Percentiles rank a stretch among this genome's conserved stretches.
Evolutionary conservation across 2,113 vertebrate genomes (phyloP).

Genomic region (Etheostoma cragini): DNA sequence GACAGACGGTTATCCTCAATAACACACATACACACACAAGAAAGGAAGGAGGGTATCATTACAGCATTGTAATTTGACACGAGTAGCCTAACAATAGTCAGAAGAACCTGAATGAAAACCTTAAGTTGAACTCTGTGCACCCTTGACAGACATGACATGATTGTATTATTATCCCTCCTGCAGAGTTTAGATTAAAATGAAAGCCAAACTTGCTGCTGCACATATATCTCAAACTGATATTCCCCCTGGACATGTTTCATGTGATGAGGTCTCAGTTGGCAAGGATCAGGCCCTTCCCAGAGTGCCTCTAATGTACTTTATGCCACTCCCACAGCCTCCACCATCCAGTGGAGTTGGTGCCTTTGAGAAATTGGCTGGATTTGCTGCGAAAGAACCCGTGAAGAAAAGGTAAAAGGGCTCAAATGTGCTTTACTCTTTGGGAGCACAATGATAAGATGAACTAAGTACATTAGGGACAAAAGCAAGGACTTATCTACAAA

Average conservation of each 20-base stretch:
- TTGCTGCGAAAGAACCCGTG: neutral
- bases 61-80: slow-evolving; percentile 48
- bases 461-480: slow-evolving; percentile 53
- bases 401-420: slow-evolving; percentile 35
- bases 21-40: slow-evolving; percentile 67
- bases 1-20: slow-evolving; percentile 73
- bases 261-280: slow-evolving; percentile 4
- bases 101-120: slow-evolving; percentile 30
- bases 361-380: slow-evolving; percentile 34
- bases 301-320: slow-evolving; percentile 4
- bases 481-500: slow-evolving; percentile 48
- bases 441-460: slow-evolving; percentile 37
- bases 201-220: slow-evolving; percentile 6
- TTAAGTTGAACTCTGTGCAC: slow-evolving; percentile 9
- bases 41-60: slow-evolving; percentile 22
- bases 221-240: slow-evolving; percentile 16
- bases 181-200: slow-evolving; percentile 2
- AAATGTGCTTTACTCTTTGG: slow-evolving; percentile 24
- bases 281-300: slow-evolving; percentile 15
- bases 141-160: slow-evolving; percentile 1
- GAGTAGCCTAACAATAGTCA: slow-evolving; percentile 21
- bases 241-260: slow-evolving; percentile 4
- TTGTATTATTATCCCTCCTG: slow-evolving; percentile 6
- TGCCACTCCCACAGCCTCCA: slow-evolving; percentile 17
- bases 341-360: slow-evolving; percentile 17